These are phyloP conservation scores for Tadarida brasiliensis DNA, from an alignment of 2,797 vertebrate species.

Conservation along the genomic window DNA sequence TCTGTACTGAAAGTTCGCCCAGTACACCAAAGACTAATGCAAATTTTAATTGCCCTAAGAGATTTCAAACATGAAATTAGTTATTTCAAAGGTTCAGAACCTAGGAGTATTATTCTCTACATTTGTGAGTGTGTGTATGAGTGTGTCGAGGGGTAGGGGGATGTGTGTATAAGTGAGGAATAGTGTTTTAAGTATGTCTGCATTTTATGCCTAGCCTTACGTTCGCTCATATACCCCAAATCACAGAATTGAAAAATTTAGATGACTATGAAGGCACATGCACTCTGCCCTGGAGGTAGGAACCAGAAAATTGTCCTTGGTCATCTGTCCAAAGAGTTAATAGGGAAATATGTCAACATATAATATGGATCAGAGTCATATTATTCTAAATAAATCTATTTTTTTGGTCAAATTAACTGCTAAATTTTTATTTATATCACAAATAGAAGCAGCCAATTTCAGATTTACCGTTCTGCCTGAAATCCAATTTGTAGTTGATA, in stretches of 20 bases:
- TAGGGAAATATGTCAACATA: not conserved
- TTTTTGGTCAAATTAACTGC: not conserved
- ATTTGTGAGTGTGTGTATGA: slow-evolving; percentile 33
- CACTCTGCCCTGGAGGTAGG: not conserved
- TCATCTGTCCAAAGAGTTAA: not conserved
- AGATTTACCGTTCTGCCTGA: not conserved
- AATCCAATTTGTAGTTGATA: not conserved
- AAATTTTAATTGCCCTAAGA: not conserved
- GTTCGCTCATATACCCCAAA: not conserved
- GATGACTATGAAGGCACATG: not conserved
- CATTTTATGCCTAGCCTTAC: not conserved
- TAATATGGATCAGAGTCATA: not conserved
- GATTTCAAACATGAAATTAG: not conserved
- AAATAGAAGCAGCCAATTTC: not conserved
- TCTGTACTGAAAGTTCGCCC: not conserved
- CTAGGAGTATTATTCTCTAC: not conserved
- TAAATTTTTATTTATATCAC: not conserved
- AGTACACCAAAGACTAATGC: not conserved
- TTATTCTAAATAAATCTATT: not conserved
- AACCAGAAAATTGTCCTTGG: not conserved
- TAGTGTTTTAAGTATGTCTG: not conserved
- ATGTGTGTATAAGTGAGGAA: not conserved
- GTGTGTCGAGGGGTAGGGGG: too few species aligned
- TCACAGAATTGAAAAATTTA: not conserved
- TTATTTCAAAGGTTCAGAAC: not conserved